A percentile compares a stretch with the other conserved stretches of the same genome.
These are phyloP conservation scores for Aricia artaxerxes DNA, from an alignment of 2,888 invertebrate species.

Conservation along the genomic window DNA sequence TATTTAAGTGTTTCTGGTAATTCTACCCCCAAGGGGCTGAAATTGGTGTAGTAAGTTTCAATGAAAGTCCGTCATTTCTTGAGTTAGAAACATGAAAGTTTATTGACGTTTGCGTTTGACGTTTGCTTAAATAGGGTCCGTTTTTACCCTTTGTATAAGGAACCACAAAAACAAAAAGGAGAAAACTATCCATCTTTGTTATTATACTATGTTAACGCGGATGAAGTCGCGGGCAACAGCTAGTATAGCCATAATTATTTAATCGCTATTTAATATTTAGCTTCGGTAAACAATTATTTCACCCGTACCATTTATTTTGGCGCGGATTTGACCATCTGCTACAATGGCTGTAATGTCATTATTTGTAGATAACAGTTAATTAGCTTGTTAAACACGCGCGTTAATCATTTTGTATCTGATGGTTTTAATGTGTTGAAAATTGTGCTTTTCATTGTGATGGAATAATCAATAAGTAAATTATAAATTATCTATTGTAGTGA, in stretches of 20 bases:
- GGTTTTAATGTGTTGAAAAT: constrained; percentile 4
- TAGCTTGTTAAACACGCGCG: neutral
- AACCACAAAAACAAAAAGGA: no score
- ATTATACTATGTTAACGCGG: no score
- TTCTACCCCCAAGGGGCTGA: no score
- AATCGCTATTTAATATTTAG: constrained; percentile 1
- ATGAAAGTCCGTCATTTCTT: no score
- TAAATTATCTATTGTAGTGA: neutral
- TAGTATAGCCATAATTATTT: neutral
- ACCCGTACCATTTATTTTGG: neutral
- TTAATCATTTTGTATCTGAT: neutral
- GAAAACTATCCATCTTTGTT: no score
- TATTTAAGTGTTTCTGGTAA: no score
- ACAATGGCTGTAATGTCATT: neutral
- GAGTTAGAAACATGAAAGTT: no score
- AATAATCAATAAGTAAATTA: neutral
- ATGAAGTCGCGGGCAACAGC: no score
- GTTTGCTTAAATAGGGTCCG: no score
- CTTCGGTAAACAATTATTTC: neutral
- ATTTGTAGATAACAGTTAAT: constrained; percentile 19
- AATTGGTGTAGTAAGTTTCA: no score
- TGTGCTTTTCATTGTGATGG: constrained; percentile 11
- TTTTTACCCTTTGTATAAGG: no score
- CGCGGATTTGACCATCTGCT: constrained; percentile 19
- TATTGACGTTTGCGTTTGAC: no score